These are phyloP conservation scores for Pseudopodoces humilis DNA, from an alignment of 2,113 vertebrate genomes.

Conservation along the genomic window DNA sequence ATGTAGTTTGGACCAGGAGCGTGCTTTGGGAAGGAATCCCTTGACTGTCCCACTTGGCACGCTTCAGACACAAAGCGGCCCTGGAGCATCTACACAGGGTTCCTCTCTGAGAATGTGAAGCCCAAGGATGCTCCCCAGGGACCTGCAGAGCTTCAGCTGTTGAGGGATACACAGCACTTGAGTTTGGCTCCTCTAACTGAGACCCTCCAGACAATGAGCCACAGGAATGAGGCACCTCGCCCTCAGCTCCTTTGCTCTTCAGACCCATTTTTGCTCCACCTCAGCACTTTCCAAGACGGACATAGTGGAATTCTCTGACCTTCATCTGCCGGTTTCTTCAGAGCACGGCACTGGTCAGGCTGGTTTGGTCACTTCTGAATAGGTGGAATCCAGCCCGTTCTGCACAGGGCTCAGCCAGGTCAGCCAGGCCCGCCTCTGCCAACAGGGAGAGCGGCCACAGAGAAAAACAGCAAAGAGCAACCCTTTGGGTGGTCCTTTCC, in stretches of 20 bases:
- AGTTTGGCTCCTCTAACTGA: background rate
- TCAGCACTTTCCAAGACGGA: background rate
- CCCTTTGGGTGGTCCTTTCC: background rate
- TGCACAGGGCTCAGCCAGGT: background rate
- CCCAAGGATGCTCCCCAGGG: background rate
- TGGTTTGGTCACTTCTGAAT: conserved; percentile 4
- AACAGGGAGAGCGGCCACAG: fast-evolving
- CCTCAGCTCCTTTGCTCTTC: background rate
- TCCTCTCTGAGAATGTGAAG: background rate
- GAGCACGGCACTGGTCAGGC: background rate
- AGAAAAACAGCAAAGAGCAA: background rate
- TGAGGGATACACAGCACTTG: fast-evolving
- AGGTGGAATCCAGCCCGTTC: background rate
- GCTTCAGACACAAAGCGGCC: fast-evolving
- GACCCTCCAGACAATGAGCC: fast-evolving
- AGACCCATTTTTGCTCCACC: background rate
- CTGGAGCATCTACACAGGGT: background rate
- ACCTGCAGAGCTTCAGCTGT: background rate
- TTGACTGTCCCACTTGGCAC: background rate
- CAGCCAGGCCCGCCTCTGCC: background rate
- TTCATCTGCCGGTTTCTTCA: background rate
- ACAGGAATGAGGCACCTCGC: fast-evolving
- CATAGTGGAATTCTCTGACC: background rate
- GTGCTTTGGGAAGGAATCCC: background rate
- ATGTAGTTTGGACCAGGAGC: background rate